These are phyloP conservation scores for Callosobruchus maculatus DNA, from an alignment of 2,888 invertebrate genomes.

Conservation along the genomic window DNA sequence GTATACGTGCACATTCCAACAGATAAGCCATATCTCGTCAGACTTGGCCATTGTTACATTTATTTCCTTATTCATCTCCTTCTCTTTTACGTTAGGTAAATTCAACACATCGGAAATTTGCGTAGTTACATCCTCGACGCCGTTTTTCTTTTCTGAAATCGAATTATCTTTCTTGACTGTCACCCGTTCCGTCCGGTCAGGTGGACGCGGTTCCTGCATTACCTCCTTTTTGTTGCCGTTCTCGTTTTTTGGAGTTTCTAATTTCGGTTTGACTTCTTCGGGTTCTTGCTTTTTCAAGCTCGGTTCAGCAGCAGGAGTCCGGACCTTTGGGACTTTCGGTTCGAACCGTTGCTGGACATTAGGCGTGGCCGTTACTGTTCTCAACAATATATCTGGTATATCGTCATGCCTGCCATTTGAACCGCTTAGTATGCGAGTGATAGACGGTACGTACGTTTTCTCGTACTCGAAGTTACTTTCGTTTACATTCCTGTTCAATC, in stretches of 20 bases:
- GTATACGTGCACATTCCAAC: constrained; percentile 91
- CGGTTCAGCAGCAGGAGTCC: constrained; percentile 34
- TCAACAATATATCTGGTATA: constrained; percentile 71
- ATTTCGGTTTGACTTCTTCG: constrained; percentile 15
- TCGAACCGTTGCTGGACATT: constrained; percentile 33
- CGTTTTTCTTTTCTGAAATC: constrained; percentile 25
- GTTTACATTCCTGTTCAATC: constrained; percentile 39
- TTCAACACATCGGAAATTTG: constrained; percentile 54
- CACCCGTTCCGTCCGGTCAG: constrained; percentile 41
- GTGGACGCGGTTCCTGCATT: constrained; percentile 26
- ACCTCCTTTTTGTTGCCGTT: constrained; percentile 28
- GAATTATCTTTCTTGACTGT: constrained; percentile 40
- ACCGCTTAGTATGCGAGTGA: constrained; percentile 80
- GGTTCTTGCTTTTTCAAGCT: constrained; percentile 33
- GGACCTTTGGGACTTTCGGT: constrained; percentile 36
- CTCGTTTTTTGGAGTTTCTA: constrained; percentile 26
- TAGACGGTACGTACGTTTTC: constrained; percentile 64
- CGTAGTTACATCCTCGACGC: constrained; percentile 40
- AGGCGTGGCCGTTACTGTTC: constrained; percentile 59
- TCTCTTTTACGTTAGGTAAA: constrained; percentile 56
- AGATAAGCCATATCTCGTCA: constrained; percentile 70
- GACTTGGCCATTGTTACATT: constrained; percentile 44
- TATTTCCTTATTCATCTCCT: constrained; percentile 29
- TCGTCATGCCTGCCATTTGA: constrained; percentile 81
- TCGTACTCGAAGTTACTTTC: constrained; percentile 48